Evolutionary conservation across 2,888 invertebrate species (phyloP).

Genomic region (Silvanus unidentatus): DNA sequence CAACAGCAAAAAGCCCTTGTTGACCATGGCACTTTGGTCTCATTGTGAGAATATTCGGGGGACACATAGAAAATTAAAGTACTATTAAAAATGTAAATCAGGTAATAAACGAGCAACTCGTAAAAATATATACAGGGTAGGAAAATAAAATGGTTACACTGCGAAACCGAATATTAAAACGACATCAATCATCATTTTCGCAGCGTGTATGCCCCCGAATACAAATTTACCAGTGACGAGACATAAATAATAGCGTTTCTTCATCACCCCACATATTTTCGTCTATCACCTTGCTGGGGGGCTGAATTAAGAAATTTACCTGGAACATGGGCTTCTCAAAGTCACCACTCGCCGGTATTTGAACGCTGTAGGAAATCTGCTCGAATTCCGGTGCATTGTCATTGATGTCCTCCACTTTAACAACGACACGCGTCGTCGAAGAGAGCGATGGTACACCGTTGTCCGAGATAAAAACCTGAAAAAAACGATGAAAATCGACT

Average conservation of each 20-base stretch:
- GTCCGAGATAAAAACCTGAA: slow-evolving; percentile 68
- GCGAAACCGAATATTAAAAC: slow-evolving; percentile 5
- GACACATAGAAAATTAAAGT: background rate
- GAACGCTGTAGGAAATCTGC: slow-evolving; percentile 74
- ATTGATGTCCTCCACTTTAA: slow-evolving; percentile 77
- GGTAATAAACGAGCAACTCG: background rate
- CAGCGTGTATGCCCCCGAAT: no score
- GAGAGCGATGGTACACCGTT: slow-evolving; percentile 67
- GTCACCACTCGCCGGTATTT: slow-evolving; percentile 59
- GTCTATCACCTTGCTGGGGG: no score
- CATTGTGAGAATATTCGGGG: no score
- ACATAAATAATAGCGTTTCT: no score
- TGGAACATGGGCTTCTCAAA: slow-evolving; percentile 56
- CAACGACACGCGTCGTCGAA: slow-evolving; percentile 73
- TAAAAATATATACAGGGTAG: no score
- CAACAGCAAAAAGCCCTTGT: no score
- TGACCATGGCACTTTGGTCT: no score
- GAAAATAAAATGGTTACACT: background rate
- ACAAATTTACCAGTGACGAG: no score
- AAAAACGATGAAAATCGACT: slow-evolving; percentile 10
- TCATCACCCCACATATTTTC: no score
- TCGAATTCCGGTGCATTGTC: slow-evolving; percentile 84
- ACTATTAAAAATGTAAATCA: slow-evolving; percentile 1
- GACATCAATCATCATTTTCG: slow-evolving; percentile 1
- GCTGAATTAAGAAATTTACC: no score